Conservation (phyloP, 2,113 vertebrate species). For the Acanthisitta chloris region DNA sequence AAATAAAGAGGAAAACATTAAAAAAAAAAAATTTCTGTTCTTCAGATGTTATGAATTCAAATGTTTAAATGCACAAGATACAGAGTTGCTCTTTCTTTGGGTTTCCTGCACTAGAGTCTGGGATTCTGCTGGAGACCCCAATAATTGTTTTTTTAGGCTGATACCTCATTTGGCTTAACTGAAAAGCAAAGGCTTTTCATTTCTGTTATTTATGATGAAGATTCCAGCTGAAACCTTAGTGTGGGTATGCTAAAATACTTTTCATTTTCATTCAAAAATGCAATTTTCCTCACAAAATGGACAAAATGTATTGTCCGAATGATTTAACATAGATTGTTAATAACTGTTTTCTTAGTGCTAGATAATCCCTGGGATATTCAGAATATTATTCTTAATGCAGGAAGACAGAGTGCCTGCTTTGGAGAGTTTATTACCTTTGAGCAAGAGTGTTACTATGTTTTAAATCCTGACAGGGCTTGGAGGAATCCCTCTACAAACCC, state of each 20-base stretch:
- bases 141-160: not conserved
- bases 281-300: not conserved
- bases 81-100: not conserved
- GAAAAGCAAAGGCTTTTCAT: not conserved
- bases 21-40: not conserved
- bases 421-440: not conserved
- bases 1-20: not conserved
- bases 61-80: not conserved
- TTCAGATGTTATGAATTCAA: not conserved
- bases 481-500: not conserved
- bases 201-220: not conserved
- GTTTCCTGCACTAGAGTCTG: not conserved
- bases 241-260: not conserved
- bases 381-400: not conserved
- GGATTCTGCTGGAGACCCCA: not conserved
- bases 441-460: not conserved
- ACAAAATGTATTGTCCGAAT: not conserved
- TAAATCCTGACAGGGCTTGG: not conserved
- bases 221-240: not conserved
- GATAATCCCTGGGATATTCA: not conserved
- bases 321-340: not conserved
- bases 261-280: not conserved
- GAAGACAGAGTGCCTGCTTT: not conserved
- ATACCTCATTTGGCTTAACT: not conserved
- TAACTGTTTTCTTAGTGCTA: not conserved